Base-by-base conservation (phyloP, 2,113 vertebrate genomes). In the Prunella fulvescens region DNA sequence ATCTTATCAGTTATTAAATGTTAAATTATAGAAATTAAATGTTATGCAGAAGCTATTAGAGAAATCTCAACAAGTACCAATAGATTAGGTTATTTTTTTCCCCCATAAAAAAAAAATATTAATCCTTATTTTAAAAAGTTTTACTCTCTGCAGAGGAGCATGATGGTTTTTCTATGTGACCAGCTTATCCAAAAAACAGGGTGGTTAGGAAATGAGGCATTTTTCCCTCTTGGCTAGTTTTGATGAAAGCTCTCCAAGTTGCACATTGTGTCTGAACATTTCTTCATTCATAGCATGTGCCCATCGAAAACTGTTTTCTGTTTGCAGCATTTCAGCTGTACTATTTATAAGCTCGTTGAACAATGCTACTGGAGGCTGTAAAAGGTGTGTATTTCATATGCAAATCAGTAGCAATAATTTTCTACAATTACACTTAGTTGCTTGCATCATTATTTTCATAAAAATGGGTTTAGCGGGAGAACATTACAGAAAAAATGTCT, bases 311-410 rank as follows among this genome's bases (percentile, higher is more conserved):
- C 94, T 62, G 71, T 70, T 95, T 96, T 97, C 95, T 96, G 76
- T 95, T 94, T 95, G 87, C 91, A 83, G 88, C 76, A 19, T 90
- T 94, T 94, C 91, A 95, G 86, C 88, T 86, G 89, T 86, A 92
- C 96, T 98, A 95, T 98, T 98, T 98, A 97, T 98, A 98, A 96
- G 86, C 95, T 48, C 18, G 54, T 94, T 90, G 97, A 97, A 97
- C 97, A 97, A 97, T 97, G 97, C 96, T 96, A 96, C 90, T 44
- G 92, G 91, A 97, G 87, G 92, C 97, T 93, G 95, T 92, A 88
- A 94, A 97, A 98, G 96, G 96, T 98, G 95, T 98, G 83, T 89
- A 56, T 97, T 98, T 97, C 98, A 96, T 95, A 97, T 97, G 97
- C 96, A 98, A 97, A 98, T 98, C 79, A 35, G 77, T 39, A 23